Evolutionary conservation across 2,797 vertebrate species (phyloP), one percentile per base, ranked within the genome.

Genomic region (Rallus crepitans): DNA sequence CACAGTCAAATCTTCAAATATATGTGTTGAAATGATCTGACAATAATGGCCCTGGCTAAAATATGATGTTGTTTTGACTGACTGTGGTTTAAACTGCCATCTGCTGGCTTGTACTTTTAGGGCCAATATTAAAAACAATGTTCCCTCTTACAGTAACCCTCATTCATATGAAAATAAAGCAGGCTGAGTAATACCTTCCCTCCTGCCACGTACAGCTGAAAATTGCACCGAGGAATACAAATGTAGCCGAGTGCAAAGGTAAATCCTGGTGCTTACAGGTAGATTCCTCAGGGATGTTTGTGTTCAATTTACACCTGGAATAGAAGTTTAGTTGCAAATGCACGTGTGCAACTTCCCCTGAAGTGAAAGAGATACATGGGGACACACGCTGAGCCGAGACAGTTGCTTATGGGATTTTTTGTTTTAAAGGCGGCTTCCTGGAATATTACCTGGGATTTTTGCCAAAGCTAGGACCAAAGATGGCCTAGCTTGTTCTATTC

Each of bases 61-160:
- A 89, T 78, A 92, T 88, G 40, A 57, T 45, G 68, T 93, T 95
- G 88, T 91, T 96, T 96, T 94, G 89, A 80, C 79, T 93, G 97
- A 97, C 73, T 80, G 82, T 96, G 97, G 88, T 96, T 97, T 96
- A 96, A 97, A 76, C 95, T 97, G 88, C 98, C 92, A 96, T 98
- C 96, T 98, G 77, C 96, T 98, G 94, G 93, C 93, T 96, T 96
- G 84, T 96, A 94, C 71, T 72, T 96, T 95, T 91, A 89, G 86
- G 66, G 56, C 94, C 89, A 85, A 37, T 93, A 94, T 93, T 93
- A 91, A 94, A 93, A 95, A 59, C 91, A 93, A 30, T 88, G 71
- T 88, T 96, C 87, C 59, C 56, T 90, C 78, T 75, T 93, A 64
- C 71, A 94, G 82, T 91, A 91, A 72, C 93, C 59, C 91, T 95